A percentile compares a stretch with the other conserved stretches of the same genome.
These are phyloP conservation scores for Brienomyrus longianalis DNA, from an alignment of 2,113 vertebrate species.

Conservation along the genomic window DNA sequence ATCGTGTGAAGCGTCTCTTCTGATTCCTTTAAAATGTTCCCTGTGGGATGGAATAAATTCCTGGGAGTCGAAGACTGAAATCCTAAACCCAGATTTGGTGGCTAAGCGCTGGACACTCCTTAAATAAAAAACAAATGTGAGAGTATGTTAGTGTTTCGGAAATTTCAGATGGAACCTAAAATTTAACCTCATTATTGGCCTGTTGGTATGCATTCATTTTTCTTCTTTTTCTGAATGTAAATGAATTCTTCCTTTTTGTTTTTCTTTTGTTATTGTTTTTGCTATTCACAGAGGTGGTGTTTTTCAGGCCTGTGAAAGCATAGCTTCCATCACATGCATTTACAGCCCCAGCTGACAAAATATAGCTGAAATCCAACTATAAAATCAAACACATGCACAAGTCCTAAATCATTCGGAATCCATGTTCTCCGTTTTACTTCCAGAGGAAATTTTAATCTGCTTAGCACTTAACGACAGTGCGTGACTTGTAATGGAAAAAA, in stretches of 20 bases:
- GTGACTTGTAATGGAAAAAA: slow-evolving; percentile 9
- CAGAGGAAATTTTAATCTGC: slow-evolving; percentile 17
- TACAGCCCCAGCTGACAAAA: slow-evolving; percentile 29
- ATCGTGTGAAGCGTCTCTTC: slow-evolving; percentile 41
- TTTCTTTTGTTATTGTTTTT: not conserved
- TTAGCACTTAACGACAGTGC: not conserved
- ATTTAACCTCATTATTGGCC: slow-evolving; percentile 57
- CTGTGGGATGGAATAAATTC: slow-evolving; percentile 43
- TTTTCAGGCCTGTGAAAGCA: slow-evolving; percentile 5
- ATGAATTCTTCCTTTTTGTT: slow-evolving; percentile 34
- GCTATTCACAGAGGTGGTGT: slow-evolving; percentile 18
- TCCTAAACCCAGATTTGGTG: slow-evolving; percentile 54
- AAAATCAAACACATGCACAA: slow-evolving; percentile 32
- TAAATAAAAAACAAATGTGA: slow-evolving; percentile 79
- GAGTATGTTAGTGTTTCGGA: slow-evolving; percentile 53
- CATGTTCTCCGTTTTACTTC: slow-evolving; percentile 32
- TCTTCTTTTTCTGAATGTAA: slow-evolving; percentile 27
- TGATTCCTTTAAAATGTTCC: slow-evolving; percentile 36
- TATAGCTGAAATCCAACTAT: not conserved
- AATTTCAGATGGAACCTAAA: slow-evolving; percentile 50
- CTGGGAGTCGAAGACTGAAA: slow-evolving; percentile 52
- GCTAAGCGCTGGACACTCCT: slow-evolving; percentile 47
- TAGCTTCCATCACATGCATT: slow-evolving; percentile 23
- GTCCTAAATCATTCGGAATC: slow-evolving; percentile 42
- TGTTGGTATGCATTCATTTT: slow-evolving; percentile 44